phyloP scores from a whole-genome alignment of 2,113 vertebrate species.

The western clawed frog (Xenopus tropicalis) region UCB_Xtro_10.0 CM004447.2:134544501-134545000 shows the following conservation, averaged over 20 bases:
- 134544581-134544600: background rate
- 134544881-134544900: conserved; percentile 94
- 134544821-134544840: background rate
- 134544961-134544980: conserved; percentile 96
- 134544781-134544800: background rate
- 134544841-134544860: conserved; percentile 2
- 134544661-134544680: conserved; percentile 25
- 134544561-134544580: too few species aligned
- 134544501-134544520: too few species aligned
- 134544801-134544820: background rate
- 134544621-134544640: too few species aligned
- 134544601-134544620: background rate
- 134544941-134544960: conserved; percentile 98
- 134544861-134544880: conserved; percentile 52
- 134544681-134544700: conserved; percentile 43
- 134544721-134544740: conserved; percentile 19
- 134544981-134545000: conserved; percentile 86
- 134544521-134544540: too few species aligned
- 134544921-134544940: conserved; percentile 95
- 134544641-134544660: conserved; percentile 2
- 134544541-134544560: too few species aligned
- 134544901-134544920: conserved; percentile 99
- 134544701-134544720: conserved; percentile 46
- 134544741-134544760: conserved; percentile 23
- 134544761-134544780: conserved; percentile 36